Evolutionary conservation across 2,113 vertebrate genomes (phyloP).

Genomic region (Phodopus roborovskii): DNA sequence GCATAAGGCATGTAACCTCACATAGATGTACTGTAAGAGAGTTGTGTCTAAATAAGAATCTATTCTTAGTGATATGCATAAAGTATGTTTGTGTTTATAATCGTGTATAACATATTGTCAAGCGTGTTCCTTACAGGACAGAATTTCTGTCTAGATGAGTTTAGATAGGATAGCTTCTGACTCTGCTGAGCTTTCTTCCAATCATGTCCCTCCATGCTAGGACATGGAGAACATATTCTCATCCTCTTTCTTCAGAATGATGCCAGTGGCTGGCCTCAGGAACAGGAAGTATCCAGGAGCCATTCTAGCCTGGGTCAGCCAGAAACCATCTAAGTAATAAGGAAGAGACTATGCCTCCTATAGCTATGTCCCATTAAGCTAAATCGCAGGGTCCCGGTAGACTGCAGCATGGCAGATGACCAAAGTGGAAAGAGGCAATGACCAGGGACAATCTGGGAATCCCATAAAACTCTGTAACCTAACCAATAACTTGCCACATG

Average conservation of each 20-base stretch:
- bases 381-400: background rate
- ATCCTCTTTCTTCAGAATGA: background rate
- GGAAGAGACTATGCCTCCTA: background rate
- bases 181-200: background rate
- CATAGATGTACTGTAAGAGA: background rate
- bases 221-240: background rate
- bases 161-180: background rate
- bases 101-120: background rate
- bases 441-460: background rate
- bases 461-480: background rate
- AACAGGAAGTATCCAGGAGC: background rate
- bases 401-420: background rate
- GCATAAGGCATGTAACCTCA: slow-evolving; percentile 5
- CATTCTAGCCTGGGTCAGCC: background rate
- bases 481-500: background rate
- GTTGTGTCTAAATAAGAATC: background rate
- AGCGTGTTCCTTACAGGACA: slow-evolving; percentile 11
- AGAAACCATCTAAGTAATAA: background rate
- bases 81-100: slow-evolving; percentile 46
- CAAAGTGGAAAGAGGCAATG: background rate
- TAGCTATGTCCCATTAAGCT: background rate
- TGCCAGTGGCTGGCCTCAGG: background rate
- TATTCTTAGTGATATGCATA: slow-evolving; percentile 41
- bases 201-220: background rate
- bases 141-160: slow-evolving; percentile 20